These are phyloP conservation scores for Gopherus evgoodei DNA, from an alignment of 2,113 vertebrate genomes.

Conservation along the genomic window DNA sequence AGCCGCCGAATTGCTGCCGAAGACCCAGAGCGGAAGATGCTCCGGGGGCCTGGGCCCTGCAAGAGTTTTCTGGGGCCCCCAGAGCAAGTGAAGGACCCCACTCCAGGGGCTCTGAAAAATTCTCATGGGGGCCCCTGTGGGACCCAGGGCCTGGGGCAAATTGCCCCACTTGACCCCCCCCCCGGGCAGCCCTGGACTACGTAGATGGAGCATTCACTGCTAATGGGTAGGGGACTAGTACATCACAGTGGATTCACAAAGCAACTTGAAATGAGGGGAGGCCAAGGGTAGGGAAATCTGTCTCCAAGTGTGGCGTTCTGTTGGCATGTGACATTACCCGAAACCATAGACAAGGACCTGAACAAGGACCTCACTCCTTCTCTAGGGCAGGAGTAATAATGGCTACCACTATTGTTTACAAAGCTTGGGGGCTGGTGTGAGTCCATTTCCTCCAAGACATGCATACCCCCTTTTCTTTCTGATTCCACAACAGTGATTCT, in stretches of 20 bases:
- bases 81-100: too few relatives aligned
- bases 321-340: not conserved
- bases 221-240: not conserved
- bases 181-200: too few relatives aligned
- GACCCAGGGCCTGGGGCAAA: too few relatives aligned
- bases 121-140: too few relatives aligned
- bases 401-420: not conserved
- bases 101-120: too few relatives aligned
- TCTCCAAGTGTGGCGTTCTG: fast-evolving
- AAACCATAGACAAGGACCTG: not conserved
- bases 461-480: not conserved
- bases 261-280: fast-evolving
- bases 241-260: not conserved
- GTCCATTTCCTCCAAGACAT: not conserved
- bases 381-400: not conserved
- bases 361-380: not conserved
- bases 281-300: not conserved
- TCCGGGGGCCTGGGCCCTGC: too few relatives aligned
- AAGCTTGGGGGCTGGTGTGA: not conserved
- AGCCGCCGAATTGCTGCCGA: too few relatives aligned
- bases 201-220: not conserved
- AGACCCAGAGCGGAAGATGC: too few relatives aligned
- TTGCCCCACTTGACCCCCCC: too few relatives aligned
- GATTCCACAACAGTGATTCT: not conserved
- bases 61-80: too few relatives aligned